phyloP scores from a whole-genome alignment of 2,888 invertebrate species.

The Cynaeus angustus region DNA sequence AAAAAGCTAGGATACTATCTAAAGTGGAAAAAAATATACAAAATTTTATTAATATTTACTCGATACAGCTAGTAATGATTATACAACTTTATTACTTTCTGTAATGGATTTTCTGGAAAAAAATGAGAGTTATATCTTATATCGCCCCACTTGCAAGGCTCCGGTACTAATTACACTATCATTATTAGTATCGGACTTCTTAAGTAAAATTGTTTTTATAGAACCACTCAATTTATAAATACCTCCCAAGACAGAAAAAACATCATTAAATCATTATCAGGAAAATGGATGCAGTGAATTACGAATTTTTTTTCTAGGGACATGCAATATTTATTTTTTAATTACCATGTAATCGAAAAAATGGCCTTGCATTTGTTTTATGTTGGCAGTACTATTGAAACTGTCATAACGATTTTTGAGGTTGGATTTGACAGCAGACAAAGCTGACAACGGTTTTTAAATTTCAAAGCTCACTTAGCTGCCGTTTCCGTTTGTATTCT shows the following conservation, averaged over 20 bases:
- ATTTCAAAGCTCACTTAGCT: too few relatives aligned
- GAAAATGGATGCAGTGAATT: background rate
- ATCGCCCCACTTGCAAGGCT: background rate
- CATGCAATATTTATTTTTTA: too few relatives aligned
- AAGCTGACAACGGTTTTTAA: too few relatives aligned
- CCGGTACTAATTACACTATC: slow-evolving; percentile 1
- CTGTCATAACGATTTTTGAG: too few relatives aligned
- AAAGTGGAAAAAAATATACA: background rate
- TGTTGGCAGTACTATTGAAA: too few relatives aligned
- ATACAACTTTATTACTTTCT: background rate
- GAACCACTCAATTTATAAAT: background rate
- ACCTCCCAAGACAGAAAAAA: background rate
- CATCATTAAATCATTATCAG: background rate
- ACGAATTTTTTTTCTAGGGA: too few relatives aligned
- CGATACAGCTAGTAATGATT: background rate
- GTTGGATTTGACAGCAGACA: too few relatives aligned
- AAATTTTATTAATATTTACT: background rate
- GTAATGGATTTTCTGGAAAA: background rate
- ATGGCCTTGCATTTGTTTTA: too few relatives aligned
- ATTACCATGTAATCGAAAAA: too few relatives aligned
- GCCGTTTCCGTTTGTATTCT: too few relatives aligned
- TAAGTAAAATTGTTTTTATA: background rate
- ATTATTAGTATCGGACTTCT: slow-evolving; percentile 1
- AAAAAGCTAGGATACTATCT: too few relatives aligned
- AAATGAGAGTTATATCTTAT: background rate